These are phyloP conservation scores for Datnioides undecimradiatus DNA, from an alignment of 2,113 vertebrate genomes.

Conservation along the genomic window DNA sequence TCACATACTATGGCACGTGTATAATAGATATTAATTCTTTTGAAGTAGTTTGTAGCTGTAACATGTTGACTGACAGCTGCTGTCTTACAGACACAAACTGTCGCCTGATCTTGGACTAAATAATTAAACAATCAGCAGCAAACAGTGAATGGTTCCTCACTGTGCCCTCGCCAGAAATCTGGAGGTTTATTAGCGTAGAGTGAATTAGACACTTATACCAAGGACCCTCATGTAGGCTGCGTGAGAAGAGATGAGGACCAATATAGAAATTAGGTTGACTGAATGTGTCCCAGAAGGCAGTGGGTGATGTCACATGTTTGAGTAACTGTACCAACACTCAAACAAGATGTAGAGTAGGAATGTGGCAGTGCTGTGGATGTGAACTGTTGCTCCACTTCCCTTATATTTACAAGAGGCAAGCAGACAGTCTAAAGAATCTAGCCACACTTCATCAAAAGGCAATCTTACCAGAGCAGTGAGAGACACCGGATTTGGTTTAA, in stretches of 20 bases:
- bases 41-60: not conserved
- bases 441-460: constrained; percentile 10
- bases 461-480: not conserved
- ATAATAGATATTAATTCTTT: not conserved
- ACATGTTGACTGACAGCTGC: not conserved
- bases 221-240: constrained; percentile 72
- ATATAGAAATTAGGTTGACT: constrained; percentile 83
- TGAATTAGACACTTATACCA: constrained; percentile 41
- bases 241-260: constrained; percentile 67
- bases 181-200: constrained; percentile 17
- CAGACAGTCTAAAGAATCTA: not conserved
- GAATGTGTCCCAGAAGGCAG: constrained; percentile 69
- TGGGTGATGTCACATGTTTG: constrained; percentile 68
- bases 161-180: constrained; percentile 38
- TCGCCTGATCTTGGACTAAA: not conserved
- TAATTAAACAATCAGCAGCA: not conserved
- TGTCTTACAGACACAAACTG: not conserved
- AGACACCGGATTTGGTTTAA: constrained; percentile 14
- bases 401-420: constrained; percentile 14
- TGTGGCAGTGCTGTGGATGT: constrained; percentile 9
- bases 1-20: not conserved
- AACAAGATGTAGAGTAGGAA: constrained; percentile 43
- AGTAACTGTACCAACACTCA: constrained; percentile 59
- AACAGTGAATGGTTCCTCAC: constrained; percentile 9
- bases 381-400: constrained; percentile 16